Percentiles rank a stretch among this genome's conserved stretches.
Conservation (phyloP, 2,888 invertebrate genomes). For the Ischnura elegans region DNA sequence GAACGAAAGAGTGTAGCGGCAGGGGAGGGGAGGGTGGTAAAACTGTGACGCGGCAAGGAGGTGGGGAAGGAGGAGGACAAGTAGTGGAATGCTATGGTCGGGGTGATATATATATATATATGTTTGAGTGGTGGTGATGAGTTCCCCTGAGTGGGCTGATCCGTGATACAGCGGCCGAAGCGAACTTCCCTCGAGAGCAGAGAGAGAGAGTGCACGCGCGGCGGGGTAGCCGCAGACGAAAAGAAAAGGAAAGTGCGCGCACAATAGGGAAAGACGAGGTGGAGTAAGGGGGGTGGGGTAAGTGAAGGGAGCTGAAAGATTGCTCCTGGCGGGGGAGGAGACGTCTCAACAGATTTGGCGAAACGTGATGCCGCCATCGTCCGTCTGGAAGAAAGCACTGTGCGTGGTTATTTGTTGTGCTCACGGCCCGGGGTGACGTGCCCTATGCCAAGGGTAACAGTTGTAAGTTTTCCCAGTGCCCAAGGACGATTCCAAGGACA, state of each 20-base stretch:
- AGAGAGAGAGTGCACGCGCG: not conserved
- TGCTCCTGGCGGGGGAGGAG: not conserved
- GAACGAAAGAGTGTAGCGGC: too few species aligned
- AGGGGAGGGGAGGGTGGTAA: too few species aligned
- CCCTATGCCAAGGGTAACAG: too few species aligned
- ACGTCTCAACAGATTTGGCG: not conserved
- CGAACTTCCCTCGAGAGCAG: not conserved
- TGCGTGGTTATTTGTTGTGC: not conserved
- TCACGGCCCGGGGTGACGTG: not conserved
- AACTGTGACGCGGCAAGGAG: too few species aligned
- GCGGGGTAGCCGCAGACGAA: not conserved
- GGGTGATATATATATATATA: too few species aligned
- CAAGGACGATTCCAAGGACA: too few species aligned
- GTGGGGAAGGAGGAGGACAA: not conserved
- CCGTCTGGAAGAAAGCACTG: not conserved
- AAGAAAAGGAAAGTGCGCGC: not conserved
- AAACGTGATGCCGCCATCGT: not conserved
- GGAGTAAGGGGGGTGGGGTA: too few species aligned
- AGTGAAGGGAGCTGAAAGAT: too few species aligned
- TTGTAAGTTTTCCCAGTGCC: too few species aligned
- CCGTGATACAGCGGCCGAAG: not conserved
- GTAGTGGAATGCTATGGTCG: not conserved
- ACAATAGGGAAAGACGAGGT: too few species aligned
- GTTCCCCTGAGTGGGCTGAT: slow-evolving; percentile 12
- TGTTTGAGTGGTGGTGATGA: slow-evolving; percentile 19